Conservation (phyloP, 2,888 invertebrate species). For the Erebia aethiops region DNA sequence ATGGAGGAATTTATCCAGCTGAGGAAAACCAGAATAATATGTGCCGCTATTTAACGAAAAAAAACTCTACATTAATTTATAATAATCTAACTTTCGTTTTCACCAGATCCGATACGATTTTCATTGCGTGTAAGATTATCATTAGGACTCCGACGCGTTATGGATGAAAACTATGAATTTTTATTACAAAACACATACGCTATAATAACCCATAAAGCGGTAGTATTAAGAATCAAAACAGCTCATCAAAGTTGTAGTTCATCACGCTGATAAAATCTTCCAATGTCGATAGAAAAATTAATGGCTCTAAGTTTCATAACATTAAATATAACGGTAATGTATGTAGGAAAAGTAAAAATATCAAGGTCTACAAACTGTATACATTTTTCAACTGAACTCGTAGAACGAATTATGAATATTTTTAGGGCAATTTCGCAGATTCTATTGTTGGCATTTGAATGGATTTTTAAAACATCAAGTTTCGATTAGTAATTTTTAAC, state of each 20-base stretch:
- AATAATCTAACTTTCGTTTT: constrained; percentile 42
- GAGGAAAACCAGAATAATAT: too few species aligned
- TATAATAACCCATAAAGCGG: constrained; percentile 14
- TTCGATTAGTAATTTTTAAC: too few species aligned
- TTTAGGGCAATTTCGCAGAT: not conserved
- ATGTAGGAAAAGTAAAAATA: constrained; percentile 7
- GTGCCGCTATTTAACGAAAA: not conserved
- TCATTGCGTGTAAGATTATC: constrained; percentile 43
- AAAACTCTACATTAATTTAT: constrained; percentile 21
- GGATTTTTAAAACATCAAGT: too few species aligned
- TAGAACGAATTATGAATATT: not conserved
- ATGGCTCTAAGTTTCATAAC: constrained; percentile 23
- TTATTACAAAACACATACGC: constrained; percentile 26
- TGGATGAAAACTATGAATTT: constrained; percentile 39
- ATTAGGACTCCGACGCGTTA: constrained; percentile 38
- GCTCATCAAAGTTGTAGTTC: constrained; percentile 9
- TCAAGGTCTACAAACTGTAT: not conserved
- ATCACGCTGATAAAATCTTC: constrained; percentile 34
- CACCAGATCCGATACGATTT: constrained; percentile 34
- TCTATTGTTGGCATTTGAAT: not conserved
- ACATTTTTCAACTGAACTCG: not conserved
- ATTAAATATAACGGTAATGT: constrained; percentile 24
- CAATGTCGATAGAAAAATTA: constrained; percentile 36
- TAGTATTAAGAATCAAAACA: constrained; percentile 12
- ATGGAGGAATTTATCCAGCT: too few species aligned